Evolutionary conservation across 35 echinoderm and acorn worm genomes (phyloP), one percentile per base, ranked within the genome.

Genomic region (Heliocidaris erythrogramma): DNA sequence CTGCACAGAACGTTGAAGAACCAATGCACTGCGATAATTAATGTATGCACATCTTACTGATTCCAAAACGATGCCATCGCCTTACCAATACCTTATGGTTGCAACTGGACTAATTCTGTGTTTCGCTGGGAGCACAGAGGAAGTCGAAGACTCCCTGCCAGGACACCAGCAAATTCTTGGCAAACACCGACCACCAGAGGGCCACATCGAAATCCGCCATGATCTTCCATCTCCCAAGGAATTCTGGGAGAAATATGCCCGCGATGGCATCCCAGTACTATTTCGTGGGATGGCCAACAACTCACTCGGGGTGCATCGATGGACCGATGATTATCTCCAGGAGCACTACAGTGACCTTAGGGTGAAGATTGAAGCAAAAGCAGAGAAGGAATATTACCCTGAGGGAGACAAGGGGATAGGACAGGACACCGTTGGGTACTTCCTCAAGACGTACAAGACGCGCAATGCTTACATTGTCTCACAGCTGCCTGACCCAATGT

Each of bases 161-260:
- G 98, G 98, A 94, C 96, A 99, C 69, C 47, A 93, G 49, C n/a
- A 96, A 56, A 90, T 93, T 56, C 95, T 99, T 30, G 98, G 98
- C 4, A 99, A 95, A 24, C 98, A 99, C 85, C 49, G 96, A 32
- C 52, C 56, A 8, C 91, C 98, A 24, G 96, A 95, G 31, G 97
- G 96, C 32, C 98, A 99, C 93, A 95, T 99, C 31, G 97, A 99
- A 59, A 96, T 96, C 10, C 56, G 97, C 6, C 53, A 94, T 21
- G 86, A 49, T 8, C 49, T 97, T 30, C 96, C 97, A 89, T 84
- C 92, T 4, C 93, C 96, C n/a, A 29, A 91, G 88, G 94, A 96
- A 86, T 99, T 99, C 94, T 99, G 98, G 98, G 97, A 99, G 30
- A 95, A 94, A 47, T 99, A 96, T 95, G 97, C 95, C 5, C 96